A percentile compares a stretch with the other conserved stretches of the same genome.
Evolutionary conservation across 1,140 invertebrate species (phyloP).

Genomic region (Apis florea): DNA sequence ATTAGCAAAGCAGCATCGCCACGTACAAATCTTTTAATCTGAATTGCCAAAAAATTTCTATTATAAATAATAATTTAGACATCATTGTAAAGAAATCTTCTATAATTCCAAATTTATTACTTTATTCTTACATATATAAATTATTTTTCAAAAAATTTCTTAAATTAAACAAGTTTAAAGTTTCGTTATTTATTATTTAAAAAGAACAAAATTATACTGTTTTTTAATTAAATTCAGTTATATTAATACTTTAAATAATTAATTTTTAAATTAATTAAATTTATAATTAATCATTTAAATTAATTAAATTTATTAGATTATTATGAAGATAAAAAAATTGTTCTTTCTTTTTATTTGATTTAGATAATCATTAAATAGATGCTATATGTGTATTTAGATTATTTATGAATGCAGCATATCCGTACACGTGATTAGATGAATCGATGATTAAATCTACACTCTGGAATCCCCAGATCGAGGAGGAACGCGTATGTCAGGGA

Average conservation of each 20-base stretch:
- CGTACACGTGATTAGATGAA: constrained; percentile 15
- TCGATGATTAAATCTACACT: neutral
- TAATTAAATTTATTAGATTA: too few species aligned
- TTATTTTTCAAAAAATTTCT: neutral
- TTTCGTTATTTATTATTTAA: too few species aligned
- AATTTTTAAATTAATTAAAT: too few species aligned
- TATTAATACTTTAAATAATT: neutral
- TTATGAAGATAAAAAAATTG: neutral
- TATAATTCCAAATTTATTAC: too few species aligned
- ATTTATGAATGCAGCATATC: neutral
- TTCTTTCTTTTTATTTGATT: neutral
- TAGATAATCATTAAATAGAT: neutral
- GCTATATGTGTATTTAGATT: neutral
- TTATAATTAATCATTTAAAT: too few species aligned
- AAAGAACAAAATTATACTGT: neutral
- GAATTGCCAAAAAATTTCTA: neutral
- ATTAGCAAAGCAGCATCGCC: neutral
- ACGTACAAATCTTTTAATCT: neutral
- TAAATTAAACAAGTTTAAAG: too few species aligned
- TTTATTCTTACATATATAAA: neutral
- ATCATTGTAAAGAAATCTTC: neutral
- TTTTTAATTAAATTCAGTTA: neutral
- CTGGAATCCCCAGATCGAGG: constrained; percentile 18
- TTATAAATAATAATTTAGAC: too few species aligned
- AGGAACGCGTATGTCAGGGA: constrained; percentile 1